Conservation (phyloP, 2,113 vertebrate species). For the Sminthopsis crassicaudata region DNA sequence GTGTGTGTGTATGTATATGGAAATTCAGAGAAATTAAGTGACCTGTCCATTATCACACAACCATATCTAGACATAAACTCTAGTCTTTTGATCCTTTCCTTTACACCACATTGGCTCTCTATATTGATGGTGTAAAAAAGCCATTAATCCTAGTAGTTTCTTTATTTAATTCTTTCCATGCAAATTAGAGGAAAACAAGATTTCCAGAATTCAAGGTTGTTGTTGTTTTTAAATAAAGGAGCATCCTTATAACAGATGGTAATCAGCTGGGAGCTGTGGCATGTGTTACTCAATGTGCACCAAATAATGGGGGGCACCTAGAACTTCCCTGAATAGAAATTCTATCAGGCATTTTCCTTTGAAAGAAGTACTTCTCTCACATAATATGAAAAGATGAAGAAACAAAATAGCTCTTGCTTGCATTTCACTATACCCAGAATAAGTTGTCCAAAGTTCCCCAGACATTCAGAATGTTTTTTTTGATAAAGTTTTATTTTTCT, state of each 20-base stretch:
- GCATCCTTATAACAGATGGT: slow-evolving; percentile 39
- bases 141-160: background rate
- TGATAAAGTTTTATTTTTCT: background rate
- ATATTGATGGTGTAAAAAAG: background rate
- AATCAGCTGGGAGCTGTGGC: slow-evolving; percentile 15
- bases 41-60: background rate
- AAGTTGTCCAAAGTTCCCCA: background rate
- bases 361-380: background rate
- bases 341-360: slow-evolving; percentile 28
- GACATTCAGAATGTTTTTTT: background rate
- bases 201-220: slow-evolving; percentile 42
- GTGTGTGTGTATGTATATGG: too few species aligned
- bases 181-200: slow-evolving; percentile 42
- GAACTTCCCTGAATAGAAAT: slow-evolving; percentile 8
- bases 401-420: slow-evolving; percentile 7
- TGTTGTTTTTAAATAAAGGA: background rate
- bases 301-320: background rate
- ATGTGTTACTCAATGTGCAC: background rate
- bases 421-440: too few species aligned
- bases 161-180: slow-evolving; percentile 45
- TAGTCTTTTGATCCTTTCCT: background rate
- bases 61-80: background rate
- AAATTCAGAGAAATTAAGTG: background rate
- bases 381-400: background rate
- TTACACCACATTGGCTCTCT: background rate